phyloP scores from a whole-genome alignment of 2,797 vertebrate genomes.

The Tauraco hartlaubi region DNA sequence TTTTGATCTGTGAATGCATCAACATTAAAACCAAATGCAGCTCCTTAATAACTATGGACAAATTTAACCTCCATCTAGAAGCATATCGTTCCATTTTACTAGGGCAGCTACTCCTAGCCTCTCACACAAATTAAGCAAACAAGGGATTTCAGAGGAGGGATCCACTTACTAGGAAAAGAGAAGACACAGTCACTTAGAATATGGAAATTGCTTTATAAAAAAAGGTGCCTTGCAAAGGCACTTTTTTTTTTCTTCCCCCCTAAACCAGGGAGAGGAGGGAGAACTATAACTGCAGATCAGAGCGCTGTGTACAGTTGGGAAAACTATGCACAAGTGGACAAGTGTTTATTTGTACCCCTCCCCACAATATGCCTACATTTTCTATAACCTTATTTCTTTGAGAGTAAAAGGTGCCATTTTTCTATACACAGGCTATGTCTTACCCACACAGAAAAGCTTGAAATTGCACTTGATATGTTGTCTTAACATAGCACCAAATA shows the following conservation, averaged over 20 bases:
- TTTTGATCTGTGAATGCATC: slow-evolving; percentile 88
- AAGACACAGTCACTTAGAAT: neutral
- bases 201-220: neutral
- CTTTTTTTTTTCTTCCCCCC: no score
- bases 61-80: neutral
- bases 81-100: neutral
- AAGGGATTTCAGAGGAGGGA: neutral
- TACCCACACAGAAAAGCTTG: neutral
- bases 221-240: neutral
- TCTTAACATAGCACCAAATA: neutral
- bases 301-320: neutral
- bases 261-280: neutral
- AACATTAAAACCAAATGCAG: neutral
- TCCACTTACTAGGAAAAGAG: neutral
- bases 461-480: neutral
- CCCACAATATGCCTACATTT: neutral
- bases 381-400: neutral
- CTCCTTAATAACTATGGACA: neutral
- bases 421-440: neutral
- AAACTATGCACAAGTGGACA: neutral
- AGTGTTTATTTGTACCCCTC: neutral
- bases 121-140: neutral
- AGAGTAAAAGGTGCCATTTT: neutral
- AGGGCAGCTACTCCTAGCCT: neutral
- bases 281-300: neutral